These are phyloP conservation scores for Pseudomugil gertrudae DNA, from an alignment of 2,797 vertebrate genomes.

Conservation along the genomic window DNA sequence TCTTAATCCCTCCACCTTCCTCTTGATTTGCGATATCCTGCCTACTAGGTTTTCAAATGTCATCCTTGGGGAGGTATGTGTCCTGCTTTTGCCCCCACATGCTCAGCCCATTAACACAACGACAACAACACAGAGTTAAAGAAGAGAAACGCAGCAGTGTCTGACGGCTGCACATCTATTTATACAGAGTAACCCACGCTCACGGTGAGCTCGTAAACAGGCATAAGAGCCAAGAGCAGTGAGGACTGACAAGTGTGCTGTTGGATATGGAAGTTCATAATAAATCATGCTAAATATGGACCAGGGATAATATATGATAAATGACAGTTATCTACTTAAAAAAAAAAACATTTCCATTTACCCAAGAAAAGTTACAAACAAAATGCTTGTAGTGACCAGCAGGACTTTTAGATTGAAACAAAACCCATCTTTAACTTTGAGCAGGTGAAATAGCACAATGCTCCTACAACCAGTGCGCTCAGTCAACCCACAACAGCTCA, in stretches of 20 bases:
- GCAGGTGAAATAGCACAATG: slow-evolving; percentile 6
- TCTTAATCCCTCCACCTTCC: slow-evolving; percentile 72
- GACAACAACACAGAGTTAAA: slow-evolving; percentile 33
- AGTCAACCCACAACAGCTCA: slow-evolving; percentile 14
- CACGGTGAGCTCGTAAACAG: slow-evolving; percentile 31
- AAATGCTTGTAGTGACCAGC: neutral
- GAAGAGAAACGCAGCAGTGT: slow-evolving; percentile 24
- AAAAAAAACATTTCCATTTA: neutral
- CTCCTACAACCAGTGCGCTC: slow-evolving; percentile 17
- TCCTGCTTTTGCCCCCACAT: slow-evolving; percentile 47
- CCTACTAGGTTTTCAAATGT: slow-evolving; percentile 74
- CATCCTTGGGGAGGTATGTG: slow-evolving; percentile 61
- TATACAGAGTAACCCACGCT: slow-evolving; percentile 37
- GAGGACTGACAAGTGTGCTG: slow-evolving; percentile 29
- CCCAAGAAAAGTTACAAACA: neutral
- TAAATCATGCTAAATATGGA: slow-evolving; percentile 42
- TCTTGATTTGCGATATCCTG: slow-evolving; percentile 73
- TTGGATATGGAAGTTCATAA: slow-evolving; percentile 7
- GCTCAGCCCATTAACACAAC: slow-evolving; percentile 37
- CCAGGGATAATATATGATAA: slow-evolving; percentile 18
- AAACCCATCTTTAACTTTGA: slow-evolving; percentile 24
- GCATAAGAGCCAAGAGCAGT: slow-evolving; percentile 23
- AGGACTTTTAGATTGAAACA: slow-evolving; percentile 14
- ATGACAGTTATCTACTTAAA: slow-evolving; percentile 1
- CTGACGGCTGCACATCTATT: slow-evolving; percentile 20